A percentile compares a stretch with the other conserved stretches of the same genome.
Evolutionary conservation across 2,888 invertebrate species (phyloP).

Genomic region (Nephrotoma appendiculata): DNA sequence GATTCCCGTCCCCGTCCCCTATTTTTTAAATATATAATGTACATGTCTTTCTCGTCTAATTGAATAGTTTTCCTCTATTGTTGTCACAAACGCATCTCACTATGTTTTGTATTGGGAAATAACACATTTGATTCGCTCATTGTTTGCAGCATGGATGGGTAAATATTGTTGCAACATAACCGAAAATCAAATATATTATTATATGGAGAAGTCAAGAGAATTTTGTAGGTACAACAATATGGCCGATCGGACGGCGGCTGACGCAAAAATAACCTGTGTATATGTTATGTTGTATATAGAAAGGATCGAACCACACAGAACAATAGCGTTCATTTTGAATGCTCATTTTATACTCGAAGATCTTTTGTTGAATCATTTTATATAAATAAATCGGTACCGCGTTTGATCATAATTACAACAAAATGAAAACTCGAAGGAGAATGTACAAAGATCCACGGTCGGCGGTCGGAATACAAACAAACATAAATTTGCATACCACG

Average conservation of each 20-base stretch:
- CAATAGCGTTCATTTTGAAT: not conserved
- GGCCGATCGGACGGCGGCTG: not conserved
- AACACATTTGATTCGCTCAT: not conserved
- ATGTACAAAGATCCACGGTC: not conserved
- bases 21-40: not conserved
- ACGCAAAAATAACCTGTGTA: not conserved
- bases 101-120: not conserved
- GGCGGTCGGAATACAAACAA: not conserved
- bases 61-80: not conserved
- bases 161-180: not conserved
- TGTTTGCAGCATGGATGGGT: not conserved
- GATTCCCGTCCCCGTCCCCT: not conserved
- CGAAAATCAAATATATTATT: not conserved
- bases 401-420: not conserved
- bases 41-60: not conserved
- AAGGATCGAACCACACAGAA: not conserved
- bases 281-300: not conserved
- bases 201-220: not conserved
- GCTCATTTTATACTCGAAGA: not conserved
- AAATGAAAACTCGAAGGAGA: not conserved
- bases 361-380: not conserved
- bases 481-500: not conserved
- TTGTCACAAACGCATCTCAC: not conserved
- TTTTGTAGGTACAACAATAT: not conserved
- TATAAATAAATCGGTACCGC: not conserved